Evolutionary conservation across 2,113 vertebrate species (phyloP), one percentile per base, ranked within the genome.

Genomic region (Heterocephalus glaber): DNA sequence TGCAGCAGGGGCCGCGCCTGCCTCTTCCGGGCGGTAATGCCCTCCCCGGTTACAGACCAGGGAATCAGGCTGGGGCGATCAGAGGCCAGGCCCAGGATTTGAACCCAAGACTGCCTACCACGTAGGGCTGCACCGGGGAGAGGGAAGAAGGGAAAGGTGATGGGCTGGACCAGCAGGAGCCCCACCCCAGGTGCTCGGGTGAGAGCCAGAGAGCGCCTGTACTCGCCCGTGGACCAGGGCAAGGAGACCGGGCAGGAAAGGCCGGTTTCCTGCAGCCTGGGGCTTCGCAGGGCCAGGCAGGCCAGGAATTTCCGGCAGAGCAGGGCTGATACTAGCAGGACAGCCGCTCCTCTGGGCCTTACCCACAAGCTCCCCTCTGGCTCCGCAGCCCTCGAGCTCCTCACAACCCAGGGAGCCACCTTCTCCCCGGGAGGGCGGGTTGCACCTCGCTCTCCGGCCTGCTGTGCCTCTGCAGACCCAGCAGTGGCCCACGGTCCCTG

Each of bases 221-320:
- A 89, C 74, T 81, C 91, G 24, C 44, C 91, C 17, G 52, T 19
- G 77, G 30, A 20, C 7, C 7, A 35, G 60, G 49, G 68, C 86
- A 1, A 49, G 90, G 49, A 85, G 72, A 10, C 35, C 0, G 52
- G 81, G 87, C 97, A 95, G 95, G 97, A 96, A 96, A 92, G 95
- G 97, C 97, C 56, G 95, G 97, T 96, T 96, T 96, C 95, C 95
- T 86, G 94, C 41, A 4, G 86, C 94, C 94, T 79, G 1, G 0
- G 97, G 86, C 93, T 84, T 28, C 35, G 44, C 63, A 82, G 68
- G 30, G 86, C 96, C 49, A 24, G 90, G 89, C 94, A 68, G 93
- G 82, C 86, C 52, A 35, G 54, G 95, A 86, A 52, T 91, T 97
- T 96, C 96, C 17, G 3, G 97, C 35, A 79, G 81, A 90, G 56